These are phyloP conservation scores for Halisarca cf. caerulea DNA, from an alignment of 37 sponge, comb jelly and placozoan genomes.

Conservation along the genomic window DNA sequence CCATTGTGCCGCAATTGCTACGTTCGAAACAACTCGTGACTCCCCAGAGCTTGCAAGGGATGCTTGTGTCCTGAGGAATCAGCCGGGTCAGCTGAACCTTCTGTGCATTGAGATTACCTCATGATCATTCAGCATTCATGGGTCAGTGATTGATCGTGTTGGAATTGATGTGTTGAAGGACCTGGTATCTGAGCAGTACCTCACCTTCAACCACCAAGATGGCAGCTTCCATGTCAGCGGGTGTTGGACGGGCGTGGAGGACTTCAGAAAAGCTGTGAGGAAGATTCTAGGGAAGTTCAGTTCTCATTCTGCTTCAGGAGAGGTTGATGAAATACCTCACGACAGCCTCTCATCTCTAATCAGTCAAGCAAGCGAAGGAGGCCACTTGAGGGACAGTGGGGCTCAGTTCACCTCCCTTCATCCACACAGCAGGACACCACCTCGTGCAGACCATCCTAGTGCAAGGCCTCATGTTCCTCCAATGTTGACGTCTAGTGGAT, in stretches of 20 bases:
- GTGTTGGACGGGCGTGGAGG: constrained; percentile 16
- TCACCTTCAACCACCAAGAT: neutral
- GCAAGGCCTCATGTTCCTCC: too few relatives aligned
- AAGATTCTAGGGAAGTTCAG: neutral
- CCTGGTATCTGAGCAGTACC: neutral
- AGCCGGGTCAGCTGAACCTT: constrained; percentile 3
- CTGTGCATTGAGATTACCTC: constrained; percentile 23
- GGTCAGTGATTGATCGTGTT: neutral
- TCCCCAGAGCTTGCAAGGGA: neutral
- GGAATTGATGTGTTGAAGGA: neutral
- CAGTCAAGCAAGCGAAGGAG: neutral
- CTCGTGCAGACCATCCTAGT: too few relatives aligned
- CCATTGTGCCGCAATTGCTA: neutral
- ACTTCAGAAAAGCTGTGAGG: neutral
- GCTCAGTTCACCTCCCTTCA: neutral
- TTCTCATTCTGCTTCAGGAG: neutral
- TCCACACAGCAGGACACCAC: neutral
- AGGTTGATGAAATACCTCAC: neutral
- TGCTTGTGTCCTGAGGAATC: neutral
- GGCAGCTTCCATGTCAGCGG: constrained; percentile 18
- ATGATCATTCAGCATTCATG: constrained; percentile 14
- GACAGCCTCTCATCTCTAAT: constrained; percentile 18
- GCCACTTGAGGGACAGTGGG: too few relatives aligned
- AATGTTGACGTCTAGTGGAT: too few relatives aligned
- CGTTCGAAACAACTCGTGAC: neutral